phyloP scores from a whole-genome alignment of 1,140 invertebrate species.

The Spodoptera frugiperda region DNA sequence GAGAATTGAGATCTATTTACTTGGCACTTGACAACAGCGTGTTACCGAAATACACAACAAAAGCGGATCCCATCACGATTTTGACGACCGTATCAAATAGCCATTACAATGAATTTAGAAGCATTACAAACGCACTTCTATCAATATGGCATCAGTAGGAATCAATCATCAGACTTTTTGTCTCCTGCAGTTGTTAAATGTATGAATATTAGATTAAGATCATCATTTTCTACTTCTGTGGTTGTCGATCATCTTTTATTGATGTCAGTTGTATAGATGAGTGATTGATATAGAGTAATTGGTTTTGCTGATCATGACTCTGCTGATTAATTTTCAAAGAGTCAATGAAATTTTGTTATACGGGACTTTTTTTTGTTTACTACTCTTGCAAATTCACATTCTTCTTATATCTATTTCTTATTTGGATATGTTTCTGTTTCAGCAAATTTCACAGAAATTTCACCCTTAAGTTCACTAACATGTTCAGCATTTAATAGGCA shows the following conservation, averaged over 20 bases:
- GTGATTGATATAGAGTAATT: background rate
- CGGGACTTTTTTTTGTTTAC: too few species aligned
- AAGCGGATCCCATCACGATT: background rate
- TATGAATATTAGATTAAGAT: conserved; percentile 2
- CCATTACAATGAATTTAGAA: conserved; percentile 3
- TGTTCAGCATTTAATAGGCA: background rate
- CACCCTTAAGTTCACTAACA: background rate
- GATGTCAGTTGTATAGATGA: background rate
- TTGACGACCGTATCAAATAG: background rate
- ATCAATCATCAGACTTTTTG: conserved; percentile 7
- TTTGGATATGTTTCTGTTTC: too few species aligned
- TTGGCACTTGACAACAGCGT: background rate
- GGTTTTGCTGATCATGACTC: background rate
- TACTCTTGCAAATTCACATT: too few species aligned
- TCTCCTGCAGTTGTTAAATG: background rate
- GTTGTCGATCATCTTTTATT: conserved; percentile 15
- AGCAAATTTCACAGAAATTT: background rate
- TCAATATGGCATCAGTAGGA: conserved; percentile 12
- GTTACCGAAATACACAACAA: background rate
- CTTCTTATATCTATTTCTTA: too few species aligned
- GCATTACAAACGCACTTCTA: background rate
- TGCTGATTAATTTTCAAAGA: background rate
- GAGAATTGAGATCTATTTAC: background rate
- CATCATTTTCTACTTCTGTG: conserved; percentile 19
- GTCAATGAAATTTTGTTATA: too few species aligned